These are phyloP conservation scores for Lasioglossum malachurum DNA, from an alignment of 2,888 invertebrate species.

Conservation along the genomic window DNA sequence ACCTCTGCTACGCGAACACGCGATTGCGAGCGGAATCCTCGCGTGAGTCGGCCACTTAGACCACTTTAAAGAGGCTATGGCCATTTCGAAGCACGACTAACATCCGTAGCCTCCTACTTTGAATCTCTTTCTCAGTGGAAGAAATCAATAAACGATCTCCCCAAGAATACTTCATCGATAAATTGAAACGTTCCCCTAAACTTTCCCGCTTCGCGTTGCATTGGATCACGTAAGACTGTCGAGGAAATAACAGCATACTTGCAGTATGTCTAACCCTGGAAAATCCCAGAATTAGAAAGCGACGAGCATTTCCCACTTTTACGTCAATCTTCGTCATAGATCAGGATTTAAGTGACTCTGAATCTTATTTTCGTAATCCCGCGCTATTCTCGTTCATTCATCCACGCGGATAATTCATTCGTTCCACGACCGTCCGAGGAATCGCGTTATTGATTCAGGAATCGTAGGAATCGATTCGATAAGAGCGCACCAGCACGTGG, in stretches of 20 bases:
- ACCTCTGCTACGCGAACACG: not conserved
- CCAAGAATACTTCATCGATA: no score
- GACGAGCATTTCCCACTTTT: not conserved
- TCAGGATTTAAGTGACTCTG: not conserved
- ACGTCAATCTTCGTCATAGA: not conserved
- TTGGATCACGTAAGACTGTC: not conserved
- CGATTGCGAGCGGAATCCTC: not conserved
- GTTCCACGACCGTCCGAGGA: not conserved
- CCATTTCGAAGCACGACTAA: not conserved
- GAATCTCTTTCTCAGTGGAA: no score
- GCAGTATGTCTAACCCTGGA: not conserved
- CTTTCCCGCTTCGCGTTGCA: not conserved
- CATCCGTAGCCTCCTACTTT: not conserved
- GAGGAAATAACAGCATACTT: not conserved
- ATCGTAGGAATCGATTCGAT: conserved; percentile 32
- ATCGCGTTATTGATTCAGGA: conserved; percentile 25
- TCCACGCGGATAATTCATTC: conserved; percentile 6
- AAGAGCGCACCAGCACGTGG: conserved; percentile 26
- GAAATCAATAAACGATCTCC: no score
- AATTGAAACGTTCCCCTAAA: no score
- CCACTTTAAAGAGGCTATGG: not conserved
- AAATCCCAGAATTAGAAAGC: conserved; percentile 6
- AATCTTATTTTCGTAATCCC: not conserved
- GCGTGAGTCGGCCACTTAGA: not conserved
- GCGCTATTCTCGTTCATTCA: not conserved